Evolutionary conservation across 1,140 invertebrate species (phyloP).

Genomic region (Drosophila leontia): DNA sequence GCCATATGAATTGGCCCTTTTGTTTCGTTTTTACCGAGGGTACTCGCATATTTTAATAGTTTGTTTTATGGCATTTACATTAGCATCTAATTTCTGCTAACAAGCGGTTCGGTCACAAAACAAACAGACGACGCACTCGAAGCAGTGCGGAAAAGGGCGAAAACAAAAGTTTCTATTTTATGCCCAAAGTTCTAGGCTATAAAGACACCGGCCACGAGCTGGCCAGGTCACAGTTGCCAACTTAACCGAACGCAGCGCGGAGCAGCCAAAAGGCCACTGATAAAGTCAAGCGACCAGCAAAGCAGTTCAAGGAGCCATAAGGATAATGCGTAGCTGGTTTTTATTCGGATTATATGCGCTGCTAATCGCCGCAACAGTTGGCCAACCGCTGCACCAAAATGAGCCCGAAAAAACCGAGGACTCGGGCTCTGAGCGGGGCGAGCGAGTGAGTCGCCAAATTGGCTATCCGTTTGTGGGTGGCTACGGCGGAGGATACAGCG

Average conservation of each 20-base stretch:
- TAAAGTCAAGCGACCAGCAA: constrained; percentile 47
- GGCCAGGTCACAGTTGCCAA: constrained; percentile 68
- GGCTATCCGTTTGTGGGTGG: constrained; percentile 38
- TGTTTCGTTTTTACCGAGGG: constrained; percentile 50
- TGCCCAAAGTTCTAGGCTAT: constrained; percentile 78
- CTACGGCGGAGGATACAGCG: constrained; percentile 37
- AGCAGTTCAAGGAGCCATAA: constrained; percentile 53
- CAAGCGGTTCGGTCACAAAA: constrained; percentile 49
- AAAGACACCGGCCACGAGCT: constrained; percentile 61
- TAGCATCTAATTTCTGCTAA: constrained; percentile 80
- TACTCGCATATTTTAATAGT: constrained; percentile 77
- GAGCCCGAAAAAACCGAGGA: constrained; percentile 16
- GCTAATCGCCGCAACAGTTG: constrained; percentile 79
- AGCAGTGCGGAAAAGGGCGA: constrained; percentile 31
- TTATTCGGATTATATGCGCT: constrained; percentile 77
- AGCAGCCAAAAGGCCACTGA: constrained; percentile 39
- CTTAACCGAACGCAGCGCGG: constrained; percentile 16
- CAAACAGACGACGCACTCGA: constrained; percentile 19
- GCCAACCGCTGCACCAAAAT: constrained; percentile 53
- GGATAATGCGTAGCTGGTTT: constrained; percentile 68
- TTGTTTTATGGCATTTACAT: constrained; percentile 82
- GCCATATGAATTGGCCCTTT: constrained; percentile 75
- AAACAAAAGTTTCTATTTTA: constrained; percentile 81
- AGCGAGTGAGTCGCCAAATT: constrained; percentile 57
- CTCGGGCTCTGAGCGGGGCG: constrained; percentile 7